Percentiles rank a stretch among this genome's conserved stretches.
Conservation (phyloP, 1,140 invertebrate species). For the Philotrypesis tridentata region DNA sequence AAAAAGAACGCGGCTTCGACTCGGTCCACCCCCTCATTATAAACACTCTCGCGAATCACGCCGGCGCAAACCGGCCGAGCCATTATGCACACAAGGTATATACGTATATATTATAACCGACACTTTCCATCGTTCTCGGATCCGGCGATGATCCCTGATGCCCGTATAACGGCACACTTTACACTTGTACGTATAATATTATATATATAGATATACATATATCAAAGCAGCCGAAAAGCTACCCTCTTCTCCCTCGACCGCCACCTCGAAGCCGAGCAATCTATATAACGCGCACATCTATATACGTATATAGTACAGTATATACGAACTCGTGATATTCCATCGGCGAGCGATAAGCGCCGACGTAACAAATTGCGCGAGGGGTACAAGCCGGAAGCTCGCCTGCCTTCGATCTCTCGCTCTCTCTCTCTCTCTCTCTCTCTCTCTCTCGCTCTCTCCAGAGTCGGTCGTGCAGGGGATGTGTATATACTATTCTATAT, state of each 20-base stretch:
- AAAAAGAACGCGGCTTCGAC: neutral
- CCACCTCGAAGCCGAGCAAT: neutral
- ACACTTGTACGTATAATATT: too few relatives aligned
- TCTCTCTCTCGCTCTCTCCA: neutral
- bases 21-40: neutral
- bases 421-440: neutral
- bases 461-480: too few relatives aligned
- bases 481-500: too few relatives aligned
- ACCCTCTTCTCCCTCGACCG: neutral
- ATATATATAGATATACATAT: too few relatives aligned
- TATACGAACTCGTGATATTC: conserved; percentile 32
- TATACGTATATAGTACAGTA: too few relatives aligned
- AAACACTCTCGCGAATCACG: neutral
- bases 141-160: neutral
- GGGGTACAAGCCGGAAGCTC: neutral
- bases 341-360: conserved; percentile 7
- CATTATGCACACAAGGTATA: neutral
- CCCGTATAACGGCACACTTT: conserved; percentile 20
- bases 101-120: too few relatives aligned
- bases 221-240: neutral
- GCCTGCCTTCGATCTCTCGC: conserved; percentile 9
- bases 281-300: too few relatives aligned
- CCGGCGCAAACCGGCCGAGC: neutral
- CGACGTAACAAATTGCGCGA: conserved; percentile 30
- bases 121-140: conserved; percentile 6